Percentiles rank a stretch among this genome's conserved stretches.
These are phyloP conservation scores for Buteo buteo DNA, from an alignment of 2,113 vertebrate genomes.

Conservation along the genomic window DNA sequence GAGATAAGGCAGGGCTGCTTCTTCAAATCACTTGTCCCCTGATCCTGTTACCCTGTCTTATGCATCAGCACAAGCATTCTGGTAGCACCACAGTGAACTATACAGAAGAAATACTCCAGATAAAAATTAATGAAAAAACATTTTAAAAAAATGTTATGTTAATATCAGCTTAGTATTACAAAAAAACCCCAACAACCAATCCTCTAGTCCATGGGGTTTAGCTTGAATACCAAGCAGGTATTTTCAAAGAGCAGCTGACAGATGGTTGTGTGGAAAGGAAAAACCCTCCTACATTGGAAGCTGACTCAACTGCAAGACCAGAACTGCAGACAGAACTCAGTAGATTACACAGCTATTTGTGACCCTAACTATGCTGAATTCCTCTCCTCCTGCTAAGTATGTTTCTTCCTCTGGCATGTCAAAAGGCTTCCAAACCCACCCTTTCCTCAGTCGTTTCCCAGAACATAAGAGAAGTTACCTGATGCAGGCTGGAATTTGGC, in stretches of 20 bases:
- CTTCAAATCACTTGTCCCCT: background rate
- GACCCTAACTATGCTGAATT: background rate
- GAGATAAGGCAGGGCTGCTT: background rate
- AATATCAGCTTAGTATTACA: background rate
- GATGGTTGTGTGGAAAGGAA: background rate
- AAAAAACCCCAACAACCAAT: background rate
- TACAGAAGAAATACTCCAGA: background rate
- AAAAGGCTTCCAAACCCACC: background rate
- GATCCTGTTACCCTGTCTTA: background rate
- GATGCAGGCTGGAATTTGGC: constrained; percentile 74
- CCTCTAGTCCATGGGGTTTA: background rate
- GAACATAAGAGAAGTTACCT: constrained; percentile 66
- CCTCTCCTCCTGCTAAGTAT: background rate
- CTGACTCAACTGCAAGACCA: background rate
- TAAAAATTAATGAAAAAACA: background rate
- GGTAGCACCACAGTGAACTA: background rate
- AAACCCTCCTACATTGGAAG: background rate
- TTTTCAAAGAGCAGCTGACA: background rate
- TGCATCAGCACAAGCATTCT: background rate
- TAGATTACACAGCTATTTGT: background rate
- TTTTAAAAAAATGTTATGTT: background rate
- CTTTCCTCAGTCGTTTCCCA: background rate
- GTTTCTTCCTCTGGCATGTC: background rate
- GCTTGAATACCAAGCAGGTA: background rate
- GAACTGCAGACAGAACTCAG: background rate